Evolutionary conservation across 2,113 vertebrate species (phyloP).

Genomic region (Oriolus oriolus): DNA sequence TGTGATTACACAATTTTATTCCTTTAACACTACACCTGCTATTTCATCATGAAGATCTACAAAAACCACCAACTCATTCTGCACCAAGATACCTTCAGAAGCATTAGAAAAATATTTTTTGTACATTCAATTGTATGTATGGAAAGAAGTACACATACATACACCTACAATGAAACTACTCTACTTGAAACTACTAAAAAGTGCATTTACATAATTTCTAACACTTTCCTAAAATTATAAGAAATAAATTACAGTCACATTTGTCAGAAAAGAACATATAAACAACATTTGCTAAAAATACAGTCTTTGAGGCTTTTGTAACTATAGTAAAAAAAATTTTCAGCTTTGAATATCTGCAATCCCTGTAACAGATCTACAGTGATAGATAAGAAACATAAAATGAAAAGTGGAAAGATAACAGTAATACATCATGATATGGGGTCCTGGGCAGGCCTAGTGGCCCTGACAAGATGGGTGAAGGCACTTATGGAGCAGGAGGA

Average conservation of each 20-base stretch:
- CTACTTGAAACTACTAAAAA: not conserved
- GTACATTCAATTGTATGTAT: not conserved
- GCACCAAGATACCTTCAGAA: not conserved
- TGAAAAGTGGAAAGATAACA: not conserved
- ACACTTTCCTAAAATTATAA: not conserved
- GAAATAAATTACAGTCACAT: not conserved
- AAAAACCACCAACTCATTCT: not conserved
- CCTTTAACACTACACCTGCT: not conserved
- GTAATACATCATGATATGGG: rapidly evolving
- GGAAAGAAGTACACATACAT: not conserved
- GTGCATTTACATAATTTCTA: not conserved
- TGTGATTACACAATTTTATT: not conserved
- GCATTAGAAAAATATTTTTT: conserved; percentile 34
- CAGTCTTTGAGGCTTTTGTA: not conserved
- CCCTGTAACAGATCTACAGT: not conserved
- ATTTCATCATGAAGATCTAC: not conserved
- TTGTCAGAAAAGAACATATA: not conserved
- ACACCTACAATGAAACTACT: not conserved
- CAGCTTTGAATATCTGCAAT: not conserved
- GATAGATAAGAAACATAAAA: not conserved
- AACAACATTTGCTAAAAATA: not conserved
- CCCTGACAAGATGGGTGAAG: not conserved
- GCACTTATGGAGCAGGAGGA: rapidly evolving
- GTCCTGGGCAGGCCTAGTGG: not conserved
- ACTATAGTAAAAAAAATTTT: not conserved